Conservation (phyloP, 64 coral and sea anemone genomes). For the Platygyra sinensis region DNA sequence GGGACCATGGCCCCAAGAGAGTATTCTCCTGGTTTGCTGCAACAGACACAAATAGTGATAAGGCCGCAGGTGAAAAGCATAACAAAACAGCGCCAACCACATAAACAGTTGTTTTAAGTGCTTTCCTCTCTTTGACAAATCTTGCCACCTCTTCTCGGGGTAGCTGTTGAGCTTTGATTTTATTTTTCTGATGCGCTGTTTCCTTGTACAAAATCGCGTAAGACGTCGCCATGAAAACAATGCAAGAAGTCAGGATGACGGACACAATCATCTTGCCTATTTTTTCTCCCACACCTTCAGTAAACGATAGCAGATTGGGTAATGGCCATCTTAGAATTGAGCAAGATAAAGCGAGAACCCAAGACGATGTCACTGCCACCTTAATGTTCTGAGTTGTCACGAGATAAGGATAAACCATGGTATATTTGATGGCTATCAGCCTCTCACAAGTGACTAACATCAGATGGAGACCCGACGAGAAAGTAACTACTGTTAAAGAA, state of each 20-base stretch:
- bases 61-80: not conserved
- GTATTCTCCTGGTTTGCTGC: no score
- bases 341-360: not conserved
- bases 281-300: no score
- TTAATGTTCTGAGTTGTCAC: no score
- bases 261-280: not conserved
- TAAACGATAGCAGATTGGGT: no score
- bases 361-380: not conserved
- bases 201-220: not conserved
- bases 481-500: not conserved
- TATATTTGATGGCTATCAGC: not conserved
- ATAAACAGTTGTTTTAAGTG: not conserved
- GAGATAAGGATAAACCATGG: not conserved
- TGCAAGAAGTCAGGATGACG: not conserved
- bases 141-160: not conserved
- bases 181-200: not conserved
- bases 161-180: not conserved
- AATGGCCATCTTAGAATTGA: no score
- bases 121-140: not conserved
- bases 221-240: not conserved
- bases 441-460: not conserved
- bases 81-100: not conserved
- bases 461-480: not conserved
- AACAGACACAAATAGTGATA: no score
- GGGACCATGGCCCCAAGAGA: not conserved